Evolutionary conservation across 2,113 vertebrate species (phyloP).

Genomic region (Oreochromis spilurus): DNA sequence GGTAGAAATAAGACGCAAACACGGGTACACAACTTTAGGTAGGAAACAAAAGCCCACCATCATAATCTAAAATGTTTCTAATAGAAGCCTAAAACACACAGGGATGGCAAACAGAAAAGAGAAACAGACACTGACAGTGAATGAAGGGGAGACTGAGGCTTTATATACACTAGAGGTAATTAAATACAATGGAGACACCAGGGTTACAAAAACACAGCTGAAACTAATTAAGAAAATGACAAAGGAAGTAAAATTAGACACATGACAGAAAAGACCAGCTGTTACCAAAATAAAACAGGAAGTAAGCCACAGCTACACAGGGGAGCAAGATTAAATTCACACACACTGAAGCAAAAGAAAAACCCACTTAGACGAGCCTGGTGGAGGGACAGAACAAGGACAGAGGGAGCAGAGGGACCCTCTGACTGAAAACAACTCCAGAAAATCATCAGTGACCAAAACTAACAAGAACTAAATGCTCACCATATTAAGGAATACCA

Average conservation of each 20-base stretch:
- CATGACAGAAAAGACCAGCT: not conserved
- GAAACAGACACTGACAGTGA: not conserved
- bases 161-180: not conserved
- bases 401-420: not conserved
- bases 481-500: not conserved
- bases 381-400: not conserved
- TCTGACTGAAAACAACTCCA: not conserved
- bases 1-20: not conserved
- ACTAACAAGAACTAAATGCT: not conserved
- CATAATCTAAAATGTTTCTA: not conserved
- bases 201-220: not conserved
- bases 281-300: not conserved
- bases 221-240: not conserved
- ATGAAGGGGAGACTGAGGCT: not conserved
- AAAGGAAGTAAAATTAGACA: not conserved
- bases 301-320: not conserved
- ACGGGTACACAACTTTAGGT: not conserved
- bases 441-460: not conserved
- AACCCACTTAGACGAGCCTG: accelerated
- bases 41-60: not conserved
- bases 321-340: not conserved
- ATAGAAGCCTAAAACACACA: not conserved
- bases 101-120: not conserved
- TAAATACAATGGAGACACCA: not conserved
- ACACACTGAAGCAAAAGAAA: not conserved